Percentiles rank a stretch among this genome's conserved stretches.
Conservation (phyloP, 2,113 vertebrate species). For the Chrysemys picta region DNA sequence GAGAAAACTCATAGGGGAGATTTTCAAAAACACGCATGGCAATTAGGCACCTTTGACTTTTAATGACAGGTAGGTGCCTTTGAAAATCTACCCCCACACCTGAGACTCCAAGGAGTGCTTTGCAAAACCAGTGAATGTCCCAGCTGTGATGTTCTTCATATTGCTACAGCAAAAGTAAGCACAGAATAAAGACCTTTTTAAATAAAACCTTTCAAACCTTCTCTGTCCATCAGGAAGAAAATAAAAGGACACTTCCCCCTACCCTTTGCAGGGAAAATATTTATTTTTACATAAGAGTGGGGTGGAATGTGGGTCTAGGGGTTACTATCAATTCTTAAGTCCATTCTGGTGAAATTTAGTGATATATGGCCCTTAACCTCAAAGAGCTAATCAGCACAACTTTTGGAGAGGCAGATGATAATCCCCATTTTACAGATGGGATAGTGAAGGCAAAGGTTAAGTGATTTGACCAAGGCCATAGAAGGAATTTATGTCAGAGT, state of each 20-base stretch:
- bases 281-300: not conserved
- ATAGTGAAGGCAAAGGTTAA: not conserved
- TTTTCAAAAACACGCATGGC: not conserved
- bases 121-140: not conserved
- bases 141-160: not conserved
- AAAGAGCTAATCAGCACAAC: not conserved
- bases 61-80: not conserved
- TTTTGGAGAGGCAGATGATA: not conserved
- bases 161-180: not conserved
- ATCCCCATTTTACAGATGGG: not conserved
- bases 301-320: not conserved
- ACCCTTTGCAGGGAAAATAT: not conserved
- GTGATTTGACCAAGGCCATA: not conserved
- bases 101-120: not conserved
- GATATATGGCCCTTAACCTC: accelerated
- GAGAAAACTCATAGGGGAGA: not conserved
- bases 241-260: not conserved
- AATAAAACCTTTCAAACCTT: not conserved
- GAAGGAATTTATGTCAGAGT: not conserved
- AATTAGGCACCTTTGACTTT: not conserved
- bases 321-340: not conserved
- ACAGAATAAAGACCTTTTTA: not conserved
- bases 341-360: not conserved
- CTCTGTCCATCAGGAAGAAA: not conserved
- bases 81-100: not conserved